A percentile compares a stretch with the other conserved stretches of the same genome.
Evolutionary conservation across 2,797 vertebrate species (phyloP).

Genomic region (Fratercula arctica): DNA sequence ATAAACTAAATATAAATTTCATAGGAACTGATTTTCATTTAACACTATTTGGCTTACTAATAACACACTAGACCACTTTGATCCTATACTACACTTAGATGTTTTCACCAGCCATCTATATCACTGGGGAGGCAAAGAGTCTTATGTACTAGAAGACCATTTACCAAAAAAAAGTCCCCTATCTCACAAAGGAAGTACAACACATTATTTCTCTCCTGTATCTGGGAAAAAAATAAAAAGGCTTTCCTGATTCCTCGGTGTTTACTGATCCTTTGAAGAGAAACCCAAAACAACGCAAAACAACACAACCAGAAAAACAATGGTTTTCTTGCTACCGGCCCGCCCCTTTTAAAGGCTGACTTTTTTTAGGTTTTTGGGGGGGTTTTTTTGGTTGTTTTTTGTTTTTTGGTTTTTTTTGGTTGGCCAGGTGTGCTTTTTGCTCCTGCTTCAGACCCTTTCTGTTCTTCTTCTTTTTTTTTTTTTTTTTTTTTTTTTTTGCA

Average conservation of each 20-base stretch:
- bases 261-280: constrained; percentile 10
- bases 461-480: too few relatives aligned
- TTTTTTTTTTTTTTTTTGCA: too few relatives aligned
- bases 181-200: neutral
- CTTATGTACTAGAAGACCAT: neutral
- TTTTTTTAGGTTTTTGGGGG: too few relatives aligned
- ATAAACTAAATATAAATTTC: neutral
- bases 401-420: too few relatives aligned
- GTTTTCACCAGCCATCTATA: neutral
- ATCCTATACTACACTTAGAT: neutral
- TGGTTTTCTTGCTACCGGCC: neutral
- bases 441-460: neutral
- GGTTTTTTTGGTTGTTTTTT: too few relatives aligned
- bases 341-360: neutral
- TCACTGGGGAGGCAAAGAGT: neutral
- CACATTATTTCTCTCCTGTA: neutral
- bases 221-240: neutral
- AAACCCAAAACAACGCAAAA: neutral
- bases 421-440: neutral
- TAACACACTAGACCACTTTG: neutral
- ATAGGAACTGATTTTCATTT: neutral
- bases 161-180: neutral
- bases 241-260: neutral
- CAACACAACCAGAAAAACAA: neutral
- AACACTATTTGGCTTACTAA: neutral